A percentile compares a stretch with the other conserved stretches of the same genome.
These are phyloP conservation scores for Lamprotornis superbus DNA, from an alignment of 2,113 vertebrate genomes.

Conservation along the genomic window DNA sequence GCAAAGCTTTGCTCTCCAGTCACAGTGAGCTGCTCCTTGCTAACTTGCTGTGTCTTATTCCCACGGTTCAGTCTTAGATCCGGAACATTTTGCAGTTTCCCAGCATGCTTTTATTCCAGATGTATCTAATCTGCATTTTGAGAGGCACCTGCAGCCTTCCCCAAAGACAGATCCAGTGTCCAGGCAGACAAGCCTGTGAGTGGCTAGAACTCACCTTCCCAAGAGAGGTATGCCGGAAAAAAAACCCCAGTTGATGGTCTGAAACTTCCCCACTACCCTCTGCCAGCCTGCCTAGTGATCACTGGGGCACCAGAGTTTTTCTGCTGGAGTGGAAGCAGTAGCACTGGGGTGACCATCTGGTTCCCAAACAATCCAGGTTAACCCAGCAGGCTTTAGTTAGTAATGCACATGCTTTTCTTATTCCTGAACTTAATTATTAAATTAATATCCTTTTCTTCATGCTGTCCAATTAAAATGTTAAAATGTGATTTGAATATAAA, in stretches of 20 bases:
- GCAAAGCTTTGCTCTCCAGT: not conserved
- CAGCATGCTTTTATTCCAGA: not conserved
- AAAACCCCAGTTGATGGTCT: not conserved
- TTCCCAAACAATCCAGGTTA: not conserved
- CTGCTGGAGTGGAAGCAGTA: not conserved
- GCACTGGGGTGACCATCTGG: not conserved
- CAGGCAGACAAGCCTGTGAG: not conserved
- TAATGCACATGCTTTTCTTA: not conserved
- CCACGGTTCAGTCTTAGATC: not conserved
- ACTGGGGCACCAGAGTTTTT: not conserved
- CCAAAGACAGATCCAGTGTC: not conserved
- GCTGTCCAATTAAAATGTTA: not conserved
- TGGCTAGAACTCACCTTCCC: accelerated
- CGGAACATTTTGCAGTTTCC: not conserved
- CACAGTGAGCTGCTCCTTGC: not conserved
- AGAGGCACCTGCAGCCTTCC: not conserved
- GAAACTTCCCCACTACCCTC: not conserved
- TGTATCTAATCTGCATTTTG: not conserved
- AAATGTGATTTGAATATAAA: not conserved
- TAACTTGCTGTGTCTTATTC: not conserved
- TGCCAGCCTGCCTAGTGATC: not conserved
- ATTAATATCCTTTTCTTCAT: not conserved
- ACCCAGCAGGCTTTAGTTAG: not conserved
- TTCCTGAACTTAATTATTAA: not conserved
- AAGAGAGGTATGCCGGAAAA: not conserved